Percentiles rank a stretch among this genome's conserved stretches.
These are phyloP conservation scores for Drosophila kanapiae DNA, from an alignment of 1,140 invertebrate species.

Conservation along the genomic window DNA sequence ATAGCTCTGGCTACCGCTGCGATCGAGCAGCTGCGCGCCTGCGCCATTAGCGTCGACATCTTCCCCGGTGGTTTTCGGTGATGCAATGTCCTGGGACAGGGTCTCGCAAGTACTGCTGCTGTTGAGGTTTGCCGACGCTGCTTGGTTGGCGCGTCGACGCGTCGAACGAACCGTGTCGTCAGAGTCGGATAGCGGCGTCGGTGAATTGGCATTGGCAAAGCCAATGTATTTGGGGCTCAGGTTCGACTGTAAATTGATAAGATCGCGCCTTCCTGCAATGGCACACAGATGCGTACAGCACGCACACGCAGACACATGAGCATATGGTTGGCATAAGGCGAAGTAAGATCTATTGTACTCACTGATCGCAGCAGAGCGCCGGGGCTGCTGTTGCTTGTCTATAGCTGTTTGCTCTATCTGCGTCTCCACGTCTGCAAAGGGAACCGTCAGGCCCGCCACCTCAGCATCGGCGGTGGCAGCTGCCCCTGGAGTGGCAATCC, in stretches of 20 bases:
- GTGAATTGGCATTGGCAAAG: constrained; percentile 63
- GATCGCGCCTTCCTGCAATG: constrained; percentile 60
- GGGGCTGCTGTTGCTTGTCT: constrained; percentile 4
- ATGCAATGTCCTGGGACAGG: constrained; percentile 38
- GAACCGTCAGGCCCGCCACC: not conserved
- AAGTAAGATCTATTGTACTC: constrained; percentile 32
- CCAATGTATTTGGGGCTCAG: constrained; percentile 75
- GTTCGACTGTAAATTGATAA: constrained; percentile 71
- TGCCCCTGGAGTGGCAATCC: not conserved
- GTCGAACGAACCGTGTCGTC: constrained; percentile 57
- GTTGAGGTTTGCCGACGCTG: constrained; percentile 4
- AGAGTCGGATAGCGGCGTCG: constrained; percentile 38
- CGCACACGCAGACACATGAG: constrained; percentile 18
- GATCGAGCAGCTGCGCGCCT: constrained; percentile 11
- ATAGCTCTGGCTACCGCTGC: constrained; percentile 24
- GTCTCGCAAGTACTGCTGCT: constrained; percentile 28
- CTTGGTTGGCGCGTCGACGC: constrained; percentile 53
- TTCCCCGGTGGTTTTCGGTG: constrained; percentile 30
- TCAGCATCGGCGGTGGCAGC: not conserved
- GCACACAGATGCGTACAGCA: constrained; percentile 1
- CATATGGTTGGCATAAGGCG: constrained; percentile 21
- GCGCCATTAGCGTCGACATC: not conserved
- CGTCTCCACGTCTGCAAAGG: constrained; percentile 24
- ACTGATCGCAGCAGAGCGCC: constrained; percentile 29
- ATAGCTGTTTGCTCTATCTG: constrained; percentile 10